These are phyloP conservation scores for Thunnus albacares DNA, from an alignment of 2,797 vertebrate species.

Conservation along the genomic window DNA sequence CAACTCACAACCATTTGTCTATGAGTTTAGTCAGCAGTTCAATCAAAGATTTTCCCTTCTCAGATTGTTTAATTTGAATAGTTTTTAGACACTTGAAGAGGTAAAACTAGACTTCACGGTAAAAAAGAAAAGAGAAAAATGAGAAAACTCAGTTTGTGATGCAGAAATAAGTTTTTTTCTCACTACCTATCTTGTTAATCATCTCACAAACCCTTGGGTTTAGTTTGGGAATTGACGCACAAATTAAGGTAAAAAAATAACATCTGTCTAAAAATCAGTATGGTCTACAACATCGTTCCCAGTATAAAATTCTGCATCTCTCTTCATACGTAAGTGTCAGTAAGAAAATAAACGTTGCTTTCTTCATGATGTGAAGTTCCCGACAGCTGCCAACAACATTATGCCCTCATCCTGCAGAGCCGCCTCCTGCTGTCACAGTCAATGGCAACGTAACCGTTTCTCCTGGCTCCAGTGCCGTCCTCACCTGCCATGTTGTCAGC, in stretches of 20 bases:
- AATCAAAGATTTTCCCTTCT: no score
- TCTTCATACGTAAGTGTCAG: not conserved
- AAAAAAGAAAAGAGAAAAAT: not conserved
- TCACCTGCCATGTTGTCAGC: conserved; percentile 91
- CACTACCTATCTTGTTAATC: no score
- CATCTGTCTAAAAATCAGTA: not conserved
- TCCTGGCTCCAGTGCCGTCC: conserved; percentile 86
- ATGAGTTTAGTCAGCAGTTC: no score
- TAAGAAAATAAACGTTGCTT: not conserved
- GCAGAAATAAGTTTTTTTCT: no score
- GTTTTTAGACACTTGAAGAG: not conserved
- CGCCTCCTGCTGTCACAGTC: conserved; percentile 90
- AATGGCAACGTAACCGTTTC: conserved; percentile 86
- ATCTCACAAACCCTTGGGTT: not conserved
- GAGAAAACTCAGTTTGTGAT: no score
- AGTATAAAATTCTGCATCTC: not conserved
- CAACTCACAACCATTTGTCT: no score
- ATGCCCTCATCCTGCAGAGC: conserved; percentile 85
- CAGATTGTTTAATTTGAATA: not conserved
- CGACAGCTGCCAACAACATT: conserved; percentile 6
- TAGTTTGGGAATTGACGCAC: not conserved
- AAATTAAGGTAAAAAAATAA: not conserved
- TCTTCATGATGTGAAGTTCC: conserved; percentile 11
- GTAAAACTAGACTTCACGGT: not conserved
- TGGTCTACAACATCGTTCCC: not conserved